phyloP scores from a whole-genome alignment of 2,797 vertebrate species.

The Perodicticus potto region DNA sequence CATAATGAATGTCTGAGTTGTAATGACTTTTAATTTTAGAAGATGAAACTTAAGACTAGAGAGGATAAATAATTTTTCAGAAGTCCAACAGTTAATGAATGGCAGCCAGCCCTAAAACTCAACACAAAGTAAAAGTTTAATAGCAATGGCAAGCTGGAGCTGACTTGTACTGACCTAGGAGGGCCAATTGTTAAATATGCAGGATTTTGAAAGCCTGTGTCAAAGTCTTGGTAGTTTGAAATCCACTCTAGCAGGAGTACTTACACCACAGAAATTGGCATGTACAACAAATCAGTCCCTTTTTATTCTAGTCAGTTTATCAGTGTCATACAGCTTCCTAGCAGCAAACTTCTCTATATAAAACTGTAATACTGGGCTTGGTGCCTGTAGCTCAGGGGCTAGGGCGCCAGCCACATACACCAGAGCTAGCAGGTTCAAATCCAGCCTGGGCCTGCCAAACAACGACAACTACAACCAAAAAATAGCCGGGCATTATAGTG shows the following conservation, averaged over 20 bases:
- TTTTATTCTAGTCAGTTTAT: not conserved
- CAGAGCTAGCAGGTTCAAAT: no score
- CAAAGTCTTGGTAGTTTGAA: not conserved
- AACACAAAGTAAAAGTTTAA: slow-evolving; percentile 6
- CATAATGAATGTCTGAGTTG: not conserved
- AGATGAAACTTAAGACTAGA: slow-evolving; percentile 37
- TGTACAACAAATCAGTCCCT: not conserved
- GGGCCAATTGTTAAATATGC: slow-evolving; percentile 43
- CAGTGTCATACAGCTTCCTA: not conserved
- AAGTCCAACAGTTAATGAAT: slow-evolving; percentile 44
- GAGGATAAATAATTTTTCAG: slow-evolving; percentile 53
- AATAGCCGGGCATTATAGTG: no score
- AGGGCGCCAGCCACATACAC: no score
- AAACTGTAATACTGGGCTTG: not conserved
- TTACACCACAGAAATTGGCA: slow-evolving; percentile 58
- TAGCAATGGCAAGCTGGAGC: not conserved
- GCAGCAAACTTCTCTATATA: slow-evolving; percentile 4
- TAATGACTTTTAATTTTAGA: slow-evolving; percentile 51
- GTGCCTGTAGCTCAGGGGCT: no score
- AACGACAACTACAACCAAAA: no score
- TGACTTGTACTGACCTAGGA: slow-evolving; percentile 9
- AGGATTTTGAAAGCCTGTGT: slow-evolving; percentile 54
- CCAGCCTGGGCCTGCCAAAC: no score
- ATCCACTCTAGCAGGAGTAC: not conserved
- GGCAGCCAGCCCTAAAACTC: slow-evolving; percentile 42